Conservation (phyloP, 2,888 invertebrate genomes). For the Seira ritae region DNA sequence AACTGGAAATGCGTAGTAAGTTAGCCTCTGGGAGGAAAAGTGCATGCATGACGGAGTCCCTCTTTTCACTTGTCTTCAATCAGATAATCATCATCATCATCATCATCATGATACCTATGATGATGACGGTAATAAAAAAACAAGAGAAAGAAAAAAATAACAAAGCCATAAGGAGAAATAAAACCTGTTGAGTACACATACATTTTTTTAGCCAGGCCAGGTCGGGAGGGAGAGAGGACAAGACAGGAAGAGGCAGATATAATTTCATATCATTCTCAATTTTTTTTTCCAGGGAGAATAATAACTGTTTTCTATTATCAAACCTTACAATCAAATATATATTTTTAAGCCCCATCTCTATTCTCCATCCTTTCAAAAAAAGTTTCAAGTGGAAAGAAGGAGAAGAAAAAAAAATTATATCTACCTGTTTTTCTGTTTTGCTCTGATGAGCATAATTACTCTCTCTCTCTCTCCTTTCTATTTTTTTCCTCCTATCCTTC, state of each 20-base stretch:
- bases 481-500: no score
- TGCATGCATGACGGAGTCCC: conserved; percentile 48
- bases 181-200: conserved; percentile 56
- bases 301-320: conserved; percentile 58
- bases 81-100: conserved; percentile 20
- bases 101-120: neutral
- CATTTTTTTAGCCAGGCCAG: no score
- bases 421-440: conserved; percentile 58
- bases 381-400: no score
- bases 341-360: conserved; percentile 2
- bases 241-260: conserved; percentile 58
- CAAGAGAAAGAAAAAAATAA: conserved; percentile 15
- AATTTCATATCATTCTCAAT: conserved; percentile 59
- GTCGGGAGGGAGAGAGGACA: conserved; percentile 8
- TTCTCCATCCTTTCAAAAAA: conserved; percentile 20
- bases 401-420: conserved; percentile 14
- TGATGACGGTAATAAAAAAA: conserved; percentile 16
- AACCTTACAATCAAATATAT: no score
- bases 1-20: no score
- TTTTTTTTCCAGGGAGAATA: conserved; percentile 44
- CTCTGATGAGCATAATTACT: conserved; percentile 51
- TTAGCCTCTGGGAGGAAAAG: conserved; percentile 22
- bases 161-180: neutral
- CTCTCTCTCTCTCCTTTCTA: neutral
- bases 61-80: conserved; percentile 10